Conservation (phyloP, 2,113 vertebrate genomes). For the Diadophis punctatus region DNA sequence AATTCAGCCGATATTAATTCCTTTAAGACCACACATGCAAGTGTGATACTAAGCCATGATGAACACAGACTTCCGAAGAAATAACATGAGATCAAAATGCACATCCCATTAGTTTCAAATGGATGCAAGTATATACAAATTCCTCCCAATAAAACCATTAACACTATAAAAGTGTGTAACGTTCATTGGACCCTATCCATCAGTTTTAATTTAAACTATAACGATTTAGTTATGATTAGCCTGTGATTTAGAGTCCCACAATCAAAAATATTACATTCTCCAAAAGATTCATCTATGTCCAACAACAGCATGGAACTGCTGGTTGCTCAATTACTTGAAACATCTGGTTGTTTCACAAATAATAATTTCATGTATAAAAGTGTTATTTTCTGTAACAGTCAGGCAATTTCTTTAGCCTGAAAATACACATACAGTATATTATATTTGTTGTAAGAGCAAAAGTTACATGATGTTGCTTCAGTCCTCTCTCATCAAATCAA, state of each 20-base stretch:
- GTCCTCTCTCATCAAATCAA: background rate
- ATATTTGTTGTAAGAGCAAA: rapidly evolving
- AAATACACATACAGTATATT: rapidly evolving
- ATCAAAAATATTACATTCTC: background rate
- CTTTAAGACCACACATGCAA: background rate
- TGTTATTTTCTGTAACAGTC: background rate
- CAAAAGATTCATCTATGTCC: background rate
- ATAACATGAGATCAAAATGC: background rate
- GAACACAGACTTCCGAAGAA: background rate
- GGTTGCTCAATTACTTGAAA: background rate
- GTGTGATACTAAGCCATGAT: background rate
- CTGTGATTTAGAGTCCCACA: background rate
- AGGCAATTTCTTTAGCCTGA: background rate
- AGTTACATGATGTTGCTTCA: background rate
- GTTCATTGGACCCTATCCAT: background rate
- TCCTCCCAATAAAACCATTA: background rate
- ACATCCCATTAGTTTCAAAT: background rate
- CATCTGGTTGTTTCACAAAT: rapidly evolving
- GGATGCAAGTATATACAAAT: background rate
- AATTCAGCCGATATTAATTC: background rate
- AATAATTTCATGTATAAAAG: background rate
- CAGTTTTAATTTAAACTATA: background rate
- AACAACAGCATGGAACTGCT: background rate
- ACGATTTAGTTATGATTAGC: background rate
- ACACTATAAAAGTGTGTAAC: background rate